Evolutionary conservation across 2,888 invertebrate genomes (phyloP).

Genomic region (Conus canariensis): DNA sequence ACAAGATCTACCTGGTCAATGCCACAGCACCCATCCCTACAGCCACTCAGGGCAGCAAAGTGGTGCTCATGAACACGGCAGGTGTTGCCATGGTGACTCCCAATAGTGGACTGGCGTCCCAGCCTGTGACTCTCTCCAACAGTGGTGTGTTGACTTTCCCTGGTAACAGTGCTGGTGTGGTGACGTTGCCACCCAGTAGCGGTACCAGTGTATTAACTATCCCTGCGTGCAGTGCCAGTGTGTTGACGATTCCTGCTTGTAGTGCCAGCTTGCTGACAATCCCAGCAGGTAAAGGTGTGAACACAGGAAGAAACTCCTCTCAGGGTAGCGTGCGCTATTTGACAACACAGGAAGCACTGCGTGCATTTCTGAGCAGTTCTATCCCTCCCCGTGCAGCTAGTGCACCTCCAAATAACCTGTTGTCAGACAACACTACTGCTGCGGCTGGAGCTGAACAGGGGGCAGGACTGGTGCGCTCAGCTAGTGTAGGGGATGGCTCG

Average conservation of each 20-base stretch:
- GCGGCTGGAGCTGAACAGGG: slow-evolving; percentile 39
- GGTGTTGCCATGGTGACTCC: slow-evolving; percentile 19
- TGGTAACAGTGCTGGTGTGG: not conserved
- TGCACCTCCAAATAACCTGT: slow-evolving; percentile 61
- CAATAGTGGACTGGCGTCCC: slow-evolving; percentile 15
- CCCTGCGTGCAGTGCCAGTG: slow-evolving; percentile 7
- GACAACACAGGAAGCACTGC: slow-evolving; percentile 51
- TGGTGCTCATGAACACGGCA: slow-evolving; percentile 16
- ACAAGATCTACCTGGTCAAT: slow-evolving; percentile 49
- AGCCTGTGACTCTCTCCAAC: not conserved
- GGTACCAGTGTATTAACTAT: not conserved
- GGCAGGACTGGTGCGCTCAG: slow-evolving; percentile 64
- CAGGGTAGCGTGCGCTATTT: slow-evolving; percentile 55
- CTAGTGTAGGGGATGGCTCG: slow-evolving; percentile 63
- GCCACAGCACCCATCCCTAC: not conserved
- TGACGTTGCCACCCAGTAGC: slow-evolving; percentile 16
- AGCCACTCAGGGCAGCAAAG: not conserved
- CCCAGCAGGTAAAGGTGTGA: slow-evolving; percentile 23
- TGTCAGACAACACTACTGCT: slow-evolving; percentile 35
- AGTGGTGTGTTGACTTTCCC: not conserved
- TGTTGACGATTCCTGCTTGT: slow-evolving; percentile 11
- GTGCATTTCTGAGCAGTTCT: slow-evolving; percentile 54
- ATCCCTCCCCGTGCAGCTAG: slow-evolving; percentile 70
- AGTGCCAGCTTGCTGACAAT: slow-evolving; percentile 13
- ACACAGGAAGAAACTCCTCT: slow-evolving; percentile 17